These are phyloP conservation scores for Forficula auricularia DNA, from an alignment of 1,140 invertebrate genomes.

Conservation along the genomic window DNA sequence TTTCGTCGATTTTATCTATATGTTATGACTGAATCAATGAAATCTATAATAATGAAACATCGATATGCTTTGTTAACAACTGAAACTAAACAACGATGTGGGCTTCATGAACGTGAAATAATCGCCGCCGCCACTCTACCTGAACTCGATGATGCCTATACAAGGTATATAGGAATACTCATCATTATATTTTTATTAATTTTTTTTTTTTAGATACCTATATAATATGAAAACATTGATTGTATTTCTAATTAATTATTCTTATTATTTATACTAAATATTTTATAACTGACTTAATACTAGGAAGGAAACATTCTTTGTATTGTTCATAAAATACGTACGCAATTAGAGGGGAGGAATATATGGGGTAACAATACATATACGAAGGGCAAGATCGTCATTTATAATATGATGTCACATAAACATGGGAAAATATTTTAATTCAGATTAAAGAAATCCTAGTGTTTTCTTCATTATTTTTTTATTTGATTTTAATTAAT, in stretches of 20 bases:
- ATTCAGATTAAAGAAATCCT: too few species aligned
- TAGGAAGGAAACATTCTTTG: too few species aligned
- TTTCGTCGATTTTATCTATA: constrained; percentile 77
- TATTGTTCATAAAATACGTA: too few species aligned
- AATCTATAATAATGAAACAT: constrained; percentile 63
- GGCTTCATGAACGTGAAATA: constrained; percentile 59
- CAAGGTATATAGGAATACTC: constrained; percentile 33
- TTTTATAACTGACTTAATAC: too few species aligned
- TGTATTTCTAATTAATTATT: neutral
- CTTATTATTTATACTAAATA: too few species aligned
- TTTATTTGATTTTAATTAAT: too few species aligned
- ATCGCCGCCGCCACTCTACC: constrained; percentile 67
- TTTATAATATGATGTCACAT: too few species aligned
- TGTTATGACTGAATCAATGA: constrained; percentile 80
- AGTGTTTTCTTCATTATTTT: too few species aligned
- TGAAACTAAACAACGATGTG: constrained; percentile 38
- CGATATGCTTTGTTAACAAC: constrained; percentile 49
- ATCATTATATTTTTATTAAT: neutral
- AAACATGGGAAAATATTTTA: too few species aligned
- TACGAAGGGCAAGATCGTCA: too few species aligned
- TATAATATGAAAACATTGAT: neutral
- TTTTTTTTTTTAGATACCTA: neutral
- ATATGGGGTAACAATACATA: too few species aligned
- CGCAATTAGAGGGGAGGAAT: too few species aligned
- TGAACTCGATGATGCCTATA: constrained; percentile 77